Conservation (phyloP, 2,113 vertebrate species). For the Scophthalmus maximus region DNA sequence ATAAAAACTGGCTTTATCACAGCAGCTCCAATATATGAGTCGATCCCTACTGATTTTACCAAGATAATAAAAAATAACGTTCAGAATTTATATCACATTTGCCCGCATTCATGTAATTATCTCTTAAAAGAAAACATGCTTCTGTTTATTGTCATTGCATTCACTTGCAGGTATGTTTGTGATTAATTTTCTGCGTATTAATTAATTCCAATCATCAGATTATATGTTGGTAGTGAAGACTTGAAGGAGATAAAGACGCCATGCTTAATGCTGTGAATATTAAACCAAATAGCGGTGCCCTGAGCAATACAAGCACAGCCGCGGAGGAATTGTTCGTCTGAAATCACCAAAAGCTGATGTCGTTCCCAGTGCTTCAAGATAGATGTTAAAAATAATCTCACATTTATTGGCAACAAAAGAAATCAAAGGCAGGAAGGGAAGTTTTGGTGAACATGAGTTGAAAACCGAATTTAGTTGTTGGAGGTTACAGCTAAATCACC, state of each 20-base stretch:
- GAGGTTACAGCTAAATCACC: slow-evolving; percentile 36
- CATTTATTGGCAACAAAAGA: slow-evolving; percentile 53
- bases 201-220: slow-evolving; percentile 54
- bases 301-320: slow-evolving; percentile 33
- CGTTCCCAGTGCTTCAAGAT: slow-evolving; percentile 25
- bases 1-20: background rate
- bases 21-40: slow-evolving; percentile 14
- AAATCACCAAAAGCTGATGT: slow-evolving; percentile 48
- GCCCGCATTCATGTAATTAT: slow-evolving; percentile 12
- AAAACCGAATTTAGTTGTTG: slow-evolving; percentile 39
- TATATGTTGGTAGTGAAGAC: slow-evolving; percentile 47
- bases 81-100: slow-evolving; percentile 2
- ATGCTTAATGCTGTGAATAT: slow-evolving; percentile 49
- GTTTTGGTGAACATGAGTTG: slow-evolving; percentile 32
- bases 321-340: slow-evolving; percentile 43
- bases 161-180: slow-evolving; percentile 2
- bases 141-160: slow-evolving; percentile 2
- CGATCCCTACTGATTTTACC: slow-evolving; percentile 6
- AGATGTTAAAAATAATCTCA: slow-evolving; percentile 51
- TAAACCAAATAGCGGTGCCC: slow-evolving; percentile 54
- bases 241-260: slow-evolving; percentile 48
- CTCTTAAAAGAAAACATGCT: slow-evolving; percentile 3
- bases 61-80: slow-evolving; percentile 13
- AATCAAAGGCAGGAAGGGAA: slow-evolving; percentile 24
- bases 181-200: slow-evolving; percentile 21